These are phyloP conservation scores for Dermatemys mawii DNA, from an alignment of 2,113 vertebrate genomes.

Conservation along the genomic window DNA sequence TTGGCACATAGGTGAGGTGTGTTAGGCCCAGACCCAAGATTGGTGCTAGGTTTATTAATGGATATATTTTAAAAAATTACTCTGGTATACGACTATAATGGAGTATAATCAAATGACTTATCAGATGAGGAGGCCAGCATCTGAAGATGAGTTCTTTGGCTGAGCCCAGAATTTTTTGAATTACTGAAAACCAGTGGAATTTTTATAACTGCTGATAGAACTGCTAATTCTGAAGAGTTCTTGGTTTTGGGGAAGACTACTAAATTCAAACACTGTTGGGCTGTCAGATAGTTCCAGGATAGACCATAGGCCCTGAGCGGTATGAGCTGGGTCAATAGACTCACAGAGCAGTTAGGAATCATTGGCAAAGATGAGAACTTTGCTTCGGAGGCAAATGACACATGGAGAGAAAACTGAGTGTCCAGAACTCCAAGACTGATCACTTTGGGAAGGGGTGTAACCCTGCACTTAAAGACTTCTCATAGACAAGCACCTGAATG, in stretches of 20 bases:
- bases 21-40: not conserved
- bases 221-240: not conserved
- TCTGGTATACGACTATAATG: not conserved
- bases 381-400: not conserved
- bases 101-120: not conserved
- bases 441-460: not conserved
- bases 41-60: not conserved
- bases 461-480: not conserved
- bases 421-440: not conserved
- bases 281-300: not conserved
- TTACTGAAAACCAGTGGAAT: not conserved
- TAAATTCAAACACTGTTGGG: not conserved
- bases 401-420: not conserved
- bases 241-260: not conserved
- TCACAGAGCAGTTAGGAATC: not conserved
- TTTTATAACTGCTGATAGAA: not conserved
- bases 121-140: not conserved
- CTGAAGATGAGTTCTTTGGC: not conserved
- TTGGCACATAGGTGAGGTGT: not conserved
- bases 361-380: not conserved
- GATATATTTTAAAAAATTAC: not conserved
- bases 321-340: not conserved
- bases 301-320: not conserved
- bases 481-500: not conserved
- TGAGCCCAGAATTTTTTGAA: not conserved